phyloP scores from a whole-genome alignment of 2,888 invertebrate species.

The Nymphalis c-album region DNA sequence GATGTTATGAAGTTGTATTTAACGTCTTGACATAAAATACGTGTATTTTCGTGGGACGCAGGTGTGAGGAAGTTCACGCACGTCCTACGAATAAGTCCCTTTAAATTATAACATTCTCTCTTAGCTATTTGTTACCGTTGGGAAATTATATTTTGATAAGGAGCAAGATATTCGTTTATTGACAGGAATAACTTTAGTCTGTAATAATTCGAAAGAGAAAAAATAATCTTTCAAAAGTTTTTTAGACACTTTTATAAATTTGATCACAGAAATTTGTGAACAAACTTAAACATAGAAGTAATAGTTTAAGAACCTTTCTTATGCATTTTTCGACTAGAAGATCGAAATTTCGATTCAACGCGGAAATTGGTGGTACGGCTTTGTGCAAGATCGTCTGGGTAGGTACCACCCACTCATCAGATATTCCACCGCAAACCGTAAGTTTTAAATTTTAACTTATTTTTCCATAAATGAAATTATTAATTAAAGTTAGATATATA shows the following conservation, averaged over 20 bases:
- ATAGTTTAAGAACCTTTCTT: too few species aligned
- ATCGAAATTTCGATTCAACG: too few species aligned
- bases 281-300: too few species aligned
- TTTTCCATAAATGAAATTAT: too few species aligned
- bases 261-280: background rate
- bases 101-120: slow-evolving; percentile 5
- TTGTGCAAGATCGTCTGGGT: too few species aligned
- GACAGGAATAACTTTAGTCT: slow-evolving; percentile 1
- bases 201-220: background rate
- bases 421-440: too few species aligned
- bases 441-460: too few species aligned
- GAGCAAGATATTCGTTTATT: slow-evolving; percentile 4
- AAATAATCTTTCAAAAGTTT: background rate
- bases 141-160: slow-evolving; percentile 10
- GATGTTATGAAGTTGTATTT: background rate
- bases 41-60: slow-evolving; percentile 1
- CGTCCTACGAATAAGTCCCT: slow-evolving; percentile 1
- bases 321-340: too few species aligned
- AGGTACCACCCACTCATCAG: too few species aligned
- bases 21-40: slow-evolving; percentile 1
- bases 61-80: slow-evolving; percentile 1
- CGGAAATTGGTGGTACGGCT: too few species aligned
- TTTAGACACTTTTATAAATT: too few species aligned
- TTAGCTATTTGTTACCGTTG: slow-evolving; percentile 2
- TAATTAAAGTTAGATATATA: too few species aligned